phyloP scores from a whole-genome alignment of 1,140 invertebrate genomes.

The Aphelinus certus region DNA sequence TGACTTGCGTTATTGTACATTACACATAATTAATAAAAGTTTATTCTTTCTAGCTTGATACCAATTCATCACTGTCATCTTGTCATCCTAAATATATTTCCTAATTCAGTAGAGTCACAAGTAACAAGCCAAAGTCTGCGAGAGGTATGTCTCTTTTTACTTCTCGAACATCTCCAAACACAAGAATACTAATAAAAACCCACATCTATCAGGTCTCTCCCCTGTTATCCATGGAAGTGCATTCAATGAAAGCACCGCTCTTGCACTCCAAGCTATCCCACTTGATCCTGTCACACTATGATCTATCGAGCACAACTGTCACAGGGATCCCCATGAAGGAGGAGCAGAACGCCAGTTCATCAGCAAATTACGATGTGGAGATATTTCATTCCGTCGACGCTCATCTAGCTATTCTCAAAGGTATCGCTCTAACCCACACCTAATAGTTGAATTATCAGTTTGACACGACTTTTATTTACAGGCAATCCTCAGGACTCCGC shows the following conservation, averaged over 20 bases:
- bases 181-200: slow-evolving; percentile 21
- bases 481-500: slow-evolving; percentile 62
- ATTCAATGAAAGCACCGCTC: slow-evolving; percentile 74
- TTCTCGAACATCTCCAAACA: neutral
- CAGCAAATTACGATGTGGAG: slow-evolving; percentile 98
- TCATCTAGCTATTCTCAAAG: slow-evolving; percentile 81
- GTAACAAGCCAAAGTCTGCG: slow-evolving; percentile 75
- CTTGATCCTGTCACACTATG: slow-evolving; percentile 85
- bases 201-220: slow-evolving; percentile 69
- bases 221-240: slow-evolving; percentile 74
- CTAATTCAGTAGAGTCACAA: slow-evolving; percentile 77
- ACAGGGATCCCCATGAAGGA: slow-evolving; percentile 99
- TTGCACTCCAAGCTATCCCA: slow-evolving; percentile 74
- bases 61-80: slow-evolving; percentile 87
- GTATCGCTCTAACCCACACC: slow-evolving; percentile 45
- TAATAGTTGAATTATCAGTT: neutral
- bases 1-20: too few relatives aligned
- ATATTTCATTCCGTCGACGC: slow-evolving; percentile 89
- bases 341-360: slow-evolving; percentile 97
- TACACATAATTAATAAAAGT: neutral
- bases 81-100: slow-evolving; percentile 88
- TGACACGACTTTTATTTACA: slow-evolving; percentile 25
- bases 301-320: slow-evolving; percentile 94
- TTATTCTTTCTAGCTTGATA: slow-evolving; percentile 69
- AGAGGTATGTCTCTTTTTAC: slow-evolving; percentile 63